Base-by-base conservation (phyloP, 1,140 invertebrate genomes). In the Aphelenchoides besseyi region DNA sequence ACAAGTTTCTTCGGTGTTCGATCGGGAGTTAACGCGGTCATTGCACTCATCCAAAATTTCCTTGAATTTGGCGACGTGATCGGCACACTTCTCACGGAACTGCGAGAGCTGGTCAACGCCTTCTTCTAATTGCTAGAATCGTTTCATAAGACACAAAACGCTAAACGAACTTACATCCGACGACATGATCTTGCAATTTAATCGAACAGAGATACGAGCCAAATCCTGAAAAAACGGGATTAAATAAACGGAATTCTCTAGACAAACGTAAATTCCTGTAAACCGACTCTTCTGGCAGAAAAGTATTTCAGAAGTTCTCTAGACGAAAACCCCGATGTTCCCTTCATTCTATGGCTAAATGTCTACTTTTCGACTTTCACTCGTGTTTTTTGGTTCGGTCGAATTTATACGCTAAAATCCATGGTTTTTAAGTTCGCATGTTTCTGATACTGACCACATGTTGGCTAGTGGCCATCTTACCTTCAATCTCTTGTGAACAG, bases 11-110 rank as follows among this genome's bases (percentile, higher is more conserved):
- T 78, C 74, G 68, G 80, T 76, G n/a, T 41, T 18, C 29, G 75
- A 57, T 26, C 74, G 76, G 28, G 75, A 78, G 54, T 70, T 75
- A 32, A 82, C 81, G 26, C 81, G 81, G 23, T 79, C 76, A 68
- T 79, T 82, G 73, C 81, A 82, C 29, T 80, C 79, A 26, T 82
- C 81, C 2, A 82, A 73, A 35, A 80, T 61, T 26, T 74, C 71
- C 69, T 82, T 82, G 75, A 82, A 79, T 18, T 81, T 69, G 59
- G 69, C 67, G 18, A 76, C 80, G 28, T 81, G 72, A 26, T 72
- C 74, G 32, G 66, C 68, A 41, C 81, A 82, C 52, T 79, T 52
- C 54, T 82, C 81, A 33, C 81, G 79, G 68, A 37, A 82, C 52
- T 81, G 74, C 9, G 67, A 61, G 8, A 82, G 69, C 36, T 81